Evolutionary conservation across 2,797 vertebrate species (phyloP).

Genomic region (Channallabes apus): DNA sequence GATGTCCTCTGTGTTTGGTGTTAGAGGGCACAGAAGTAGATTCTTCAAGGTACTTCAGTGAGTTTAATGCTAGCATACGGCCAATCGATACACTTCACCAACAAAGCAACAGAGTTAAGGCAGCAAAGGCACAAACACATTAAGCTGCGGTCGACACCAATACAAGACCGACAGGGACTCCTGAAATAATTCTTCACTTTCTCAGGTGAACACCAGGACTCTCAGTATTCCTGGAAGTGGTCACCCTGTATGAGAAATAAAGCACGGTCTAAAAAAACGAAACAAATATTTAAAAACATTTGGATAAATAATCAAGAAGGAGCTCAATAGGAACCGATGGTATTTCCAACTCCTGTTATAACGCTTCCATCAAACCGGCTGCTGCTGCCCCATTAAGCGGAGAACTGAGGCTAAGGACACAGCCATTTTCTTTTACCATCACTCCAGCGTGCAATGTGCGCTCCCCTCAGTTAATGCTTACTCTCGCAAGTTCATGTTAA

Average conservation of each 20-base stretch:
- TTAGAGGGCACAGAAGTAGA: slow-evolving; percentile 53
- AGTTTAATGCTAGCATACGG: slow-evolving; percentile 55
- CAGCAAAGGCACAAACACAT: slow-evolving; percentile 55
- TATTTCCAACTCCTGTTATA: slow-evolving; percentile 22
- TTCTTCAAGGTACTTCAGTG: slow-evolving; percentile 49
- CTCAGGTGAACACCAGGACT: slow-evolving; percentile 6
- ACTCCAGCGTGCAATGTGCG: slow-evolving; percentile 33
- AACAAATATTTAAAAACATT: background rate
- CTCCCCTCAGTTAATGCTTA: slow-evolving; percentile 55
- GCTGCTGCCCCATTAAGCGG: slow-evolving; percentile 18
- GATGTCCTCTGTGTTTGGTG: slow-evolving; percentile 52
- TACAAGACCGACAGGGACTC: slow-evolving; percentile 41
- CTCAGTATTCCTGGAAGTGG: background rate
- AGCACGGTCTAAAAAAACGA: background rate
- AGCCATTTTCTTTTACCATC: slow-evolving; percentile 43
- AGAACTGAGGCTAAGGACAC: slow-evolving; percentile 30
- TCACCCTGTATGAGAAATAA: background rate
- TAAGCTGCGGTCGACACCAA: slow-evolving; percentile 51
- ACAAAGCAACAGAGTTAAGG: slow-evolving; percentile 52
- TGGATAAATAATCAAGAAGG: slow-evolving; percentile 18
- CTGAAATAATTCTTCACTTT: slow-evolving; percentile 42
- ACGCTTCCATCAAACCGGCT: slow-evolving; percentile 9
- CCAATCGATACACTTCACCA: slow-evolving; percentile 57
- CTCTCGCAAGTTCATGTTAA: slow-evolving; percentile 57
- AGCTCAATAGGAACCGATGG: slow-evolving; percentile 17